phyloP scores from a whole-genome alignment of 2,113 vertebrate genomes.

The Gymnogyps californianus region DNA sequence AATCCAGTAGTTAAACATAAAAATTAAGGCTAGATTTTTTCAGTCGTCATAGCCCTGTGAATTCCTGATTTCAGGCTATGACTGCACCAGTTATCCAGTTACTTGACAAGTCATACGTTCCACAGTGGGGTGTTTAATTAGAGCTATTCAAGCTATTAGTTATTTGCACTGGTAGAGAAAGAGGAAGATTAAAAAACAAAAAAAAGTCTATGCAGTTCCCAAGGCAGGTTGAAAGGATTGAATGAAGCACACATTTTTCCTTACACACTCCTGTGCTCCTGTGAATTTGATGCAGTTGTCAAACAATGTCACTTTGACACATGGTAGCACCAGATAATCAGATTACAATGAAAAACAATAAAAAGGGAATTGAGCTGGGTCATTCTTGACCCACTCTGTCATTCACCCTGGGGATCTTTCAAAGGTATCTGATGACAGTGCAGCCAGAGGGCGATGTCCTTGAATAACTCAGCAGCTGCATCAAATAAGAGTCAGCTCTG shows the following conservation, averaged over 20 bases:
- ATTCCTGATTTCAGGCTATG: neutral
- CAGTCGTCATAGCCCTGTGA: neutral
- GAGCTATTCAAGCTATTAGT: neutral
- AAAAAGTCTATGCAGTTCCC: neutral
- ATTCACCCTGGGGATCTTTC: neutral
- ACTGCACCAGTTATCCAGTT: neutral
- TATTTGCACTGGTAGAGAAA: neutral
- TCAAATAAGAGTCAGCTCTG: neutral
- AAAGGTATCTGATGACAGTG: neutral
- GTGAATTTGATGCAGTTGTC: conserved; percentile 38
- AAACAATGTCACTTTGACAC: conserved; percentile 57
- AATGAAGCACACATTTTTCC: neutral
- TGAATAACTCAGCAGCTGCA: conserved; percentile 23
- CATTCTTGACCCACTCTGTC: conserved; percentile 10
- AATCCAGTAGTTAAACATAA: neutral
- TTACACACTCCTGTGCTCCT: neutral
- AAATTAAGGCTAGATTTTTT: neutral
- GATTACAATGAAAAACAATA: conserved; percentile 50
- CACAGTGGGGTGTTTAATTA: neutral
- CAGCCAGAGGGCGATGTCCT: neutral
- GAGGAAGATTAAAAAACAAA: neutral
- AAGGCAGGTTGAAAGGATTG: neutral
- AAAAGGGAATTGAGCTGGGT: conserved; percentile 30
- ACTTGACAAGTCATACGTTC: neutral
- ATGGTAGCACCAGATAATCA: conserved; percentile 36